Conservation (phyloP, 1,140 invertebrate species). For the Cataglyphis hispanica region DNA sequence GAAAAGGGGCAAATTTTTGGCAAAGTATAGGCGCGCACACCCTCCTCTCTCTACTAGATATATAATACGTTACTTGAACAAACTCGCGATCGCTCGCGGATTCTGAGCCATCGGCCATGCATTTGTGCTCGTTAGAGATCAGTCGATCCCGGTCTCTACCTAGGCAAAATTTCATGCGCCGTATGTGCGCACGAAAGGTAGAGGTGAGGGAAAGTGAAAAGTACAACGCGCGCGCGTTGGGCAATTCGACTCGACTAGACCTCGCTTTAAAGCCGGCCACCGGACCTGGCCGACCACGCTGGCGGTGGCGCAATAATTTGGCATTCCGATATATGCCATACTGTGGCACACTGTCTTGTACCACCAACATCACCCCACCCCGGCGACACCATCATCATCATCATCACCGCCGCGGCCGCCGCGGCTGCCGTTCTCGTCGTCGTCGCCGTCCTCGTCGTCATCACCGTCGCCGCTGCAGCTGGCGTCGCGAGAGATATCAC, state of each 20-base stretch:
- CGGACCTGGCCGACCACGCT: constrained; percentile 76
- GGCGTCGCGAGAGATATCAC: neutral
- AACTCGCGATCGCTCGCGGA: constrained; percentile 58
- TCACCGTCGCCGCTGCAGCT: neutral
- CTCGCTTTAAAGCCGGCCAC: constrained; percentile 73
- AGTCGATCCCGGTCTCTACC: constrained; percentile 27
- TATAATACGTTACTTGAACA: neutral
- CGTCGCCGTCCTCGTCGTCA: neutral
- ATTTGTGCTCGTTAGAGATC: constrained; percentile 50
- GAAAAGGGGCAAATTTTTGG: neutral
- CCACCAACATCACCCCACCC: constrained; percentile 36
- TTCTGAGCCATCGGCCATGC: constrained; percentile 73
- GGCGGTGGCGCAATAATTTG: constrained; percentile 84
- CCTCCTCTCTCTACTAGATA: neutral
- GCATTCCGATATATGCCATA: constrained; percentile 82
- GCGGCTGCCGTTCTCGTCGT: neutral
- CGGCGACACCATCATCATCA: constrained; percentile 12
- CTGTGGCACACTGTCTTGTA: constrained; percentile 10
- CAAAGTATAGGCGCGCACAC: neutral
- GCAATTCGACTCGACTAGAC: constrained; percentile 78
- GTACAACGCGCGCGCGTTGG: constrained; percentile 77
- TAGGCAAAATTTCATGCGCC: constrained; percentile 75
- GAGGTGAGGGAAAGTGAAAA: constrained; percentile 83
- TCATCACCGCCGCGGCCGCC: neutral
- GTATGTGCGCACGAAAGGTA: constrained; percentile 50